These are phyloP conservation scores for Denticeps clupeoides DNA, from an alignment of 2,797 vertebrate genomes.

Conservation along the genomic window DNA sequence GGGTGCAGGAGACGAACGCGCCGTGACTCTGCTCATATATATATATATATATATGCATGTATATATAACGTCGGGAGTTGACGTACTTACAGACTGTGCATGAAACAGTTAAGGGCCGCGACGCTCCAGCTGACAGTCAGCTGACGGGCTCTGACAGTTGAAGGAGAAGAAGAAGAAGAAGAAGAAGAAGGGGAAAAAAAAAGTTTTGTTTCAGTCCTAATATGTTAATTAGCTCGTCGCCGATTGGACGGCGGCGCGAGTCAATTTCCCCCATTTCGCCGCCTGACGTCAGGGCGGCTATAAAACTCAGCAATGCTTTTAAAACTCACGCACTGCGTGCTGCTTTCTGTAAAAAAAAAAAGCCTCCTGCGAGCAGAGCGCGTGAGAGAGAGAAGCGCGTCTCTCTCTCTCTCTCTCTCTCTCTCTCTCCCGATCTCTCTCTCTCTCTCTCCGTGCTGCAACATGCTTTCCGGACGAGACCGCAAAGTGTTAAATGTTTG, in stretches of 20 bases:
- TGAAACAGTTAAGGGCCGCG: conserved; percentile 47
- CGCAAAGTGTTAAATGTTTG: conserved; percentile 76
- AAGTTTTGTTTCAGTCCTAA: conserved; percentile 80
- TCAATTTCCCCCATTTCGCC: conserved; percentile 70
- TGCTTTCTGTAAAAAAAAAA: conserved; percentile 82
- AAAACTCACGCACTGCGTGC: conserved; percentile 89
- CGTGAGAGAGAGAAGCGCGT: too few relatives aligned
- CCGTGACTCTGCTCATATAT: too few relatives aligned
- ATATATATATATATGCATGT: too few relatives aligned
- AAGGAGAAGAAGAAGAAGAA: too few relatives aligned
- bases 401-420: too few relatives aligned
- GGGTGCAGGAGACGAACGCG: too few relatives aligned
- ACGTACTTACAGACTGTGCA: background rate
- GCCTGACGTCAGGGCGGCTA: conserved; percentile 81
- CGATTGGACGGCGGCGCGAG: conserved; percentile 75
- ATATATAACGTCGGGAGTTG: too few relatives aligned
- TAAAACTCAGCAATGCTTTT: conserved; percentile 88
- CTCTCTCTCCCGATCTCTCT: too few relatives aligned
- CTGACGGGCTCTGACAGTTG: conserved; percentile 80
- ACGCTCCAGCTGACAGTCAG: conserved; percentile 86
- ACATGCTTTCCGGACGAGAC: conserved; percentile 54
- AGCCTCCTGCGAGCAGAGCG: conserved; percentile 64
- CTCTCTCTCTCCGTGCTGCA: conserved; percentile 57
- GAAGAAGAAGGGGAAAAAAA: conserved; percentile 33
- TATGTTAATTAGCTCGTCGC: conserved; percentile 81